Evolutionary conservation across 2,797 vertebrate species (phyloP).

Genomic region (Botia almorhae): DNA sequence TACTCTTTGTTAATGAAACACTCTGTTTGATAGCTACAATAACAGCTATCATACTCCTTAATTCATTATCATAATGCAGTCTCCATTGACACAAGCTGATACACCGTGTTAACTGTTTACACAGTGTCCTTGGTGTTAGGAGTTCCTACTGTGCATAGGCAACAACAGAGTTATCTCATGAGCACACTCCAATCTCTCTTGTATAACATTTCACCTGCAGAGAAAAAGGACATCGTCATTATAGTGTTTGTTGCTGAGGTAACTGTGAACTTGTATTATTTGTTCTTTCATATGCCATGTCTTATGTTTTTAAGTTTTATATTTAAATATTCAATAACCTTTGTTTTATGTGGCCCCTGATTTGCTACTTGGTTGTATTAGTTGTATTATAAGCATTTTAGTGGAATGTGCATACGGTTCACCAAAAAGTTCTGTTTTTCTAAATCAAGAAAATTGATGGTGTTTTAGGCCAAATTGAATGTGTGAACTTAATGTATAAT

Average conservation of each 20-base stretch:
- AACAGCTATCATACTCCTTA: too few relatives aligned
- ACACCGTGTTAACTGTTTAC: constrained; percentile 29
- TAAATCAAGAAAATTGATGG: too few relatives aligned
- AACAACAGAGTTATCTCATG: constrained; percentile 83
- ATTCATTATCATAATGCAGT: background rate
- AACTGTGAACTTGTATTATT: background rate
- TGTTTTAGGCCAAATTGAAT: too few relatives aligned
- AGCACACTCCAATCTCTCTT: constrained; percentile 83
- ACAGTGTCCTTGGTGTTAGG: constrained; percentile 88
- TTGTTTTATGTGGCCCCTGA: background rate
- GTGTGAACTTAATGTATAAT: too few relatives aligned
- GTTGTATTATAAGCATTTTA: too few relatives aligned
- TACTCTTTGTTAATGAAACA: too few relatives aligned
- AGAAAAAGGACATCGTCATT: constrained; percentile 79
- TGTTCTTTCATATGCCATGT: background rate
- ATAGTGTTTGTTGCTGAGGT: constrained; percentile 89
- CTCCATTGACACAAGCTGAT: background rate
- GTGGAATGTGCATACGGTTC: too few relatives aligned
- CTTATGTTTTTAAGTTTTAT: background rate
- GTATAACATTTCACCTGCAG: constrained; percentile 71
- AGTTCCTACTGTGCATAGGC: constrained; percentile 84
- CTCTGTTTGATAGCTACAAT: too few relatives aligned
- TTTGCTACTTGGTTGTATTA: background rate
- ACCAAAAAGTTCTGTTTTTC: too few relatives aligned
- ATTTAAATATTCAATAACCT: background rate